Evolutionary conservation across 2,888 invertebrate genomes (phyloP), one percentile per base, ranked within the genome.

Genomic region (Pegoplata infirma): DNA sequence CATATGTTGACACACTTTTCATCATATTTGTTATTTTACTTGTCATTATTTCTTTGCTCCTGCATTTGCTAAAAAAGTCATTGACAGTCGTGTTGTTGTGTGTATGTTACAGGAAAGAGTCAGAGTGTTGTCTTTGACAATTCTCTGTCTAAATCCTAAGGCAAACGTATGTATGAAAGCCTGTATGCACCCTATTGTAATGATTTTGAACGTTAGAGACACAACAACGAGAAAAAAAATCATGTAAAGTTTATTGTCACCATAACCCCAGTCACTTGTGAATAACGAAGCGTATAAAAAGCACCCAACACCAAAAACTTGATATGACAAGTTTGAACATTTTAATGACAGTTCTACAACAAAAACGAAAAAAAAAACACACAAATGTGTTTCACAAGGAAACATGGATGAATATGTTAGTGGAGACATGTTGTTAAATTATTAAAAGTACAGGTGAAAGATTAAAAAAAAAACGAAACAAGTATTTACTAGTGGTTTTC

Each of bases 221-320:
- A 53, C 3, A 59, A 21, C 36, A 59, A 40, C 1, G 23, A 12
- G 2, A 12, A 21, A 36, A 61, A 44, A 47, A 17, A 40, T 8
- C 36, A 58, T 32, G 17, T 51, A 59, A 73, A 73, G 73, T 73
- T 73, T 73, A 73, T 73, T 73, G 73, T 73, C 73, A 66, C 51
- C 49, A 46, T 73, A 58, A 73, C 73, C 44, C 58, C 58, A 51
- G 36, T 40, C 36, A 40, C 36, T 40, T 40, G n/a, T n/a, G 36
- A 40, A n/a, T 25, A 25, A 25, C 25, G n/a, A n/a, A 25, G 25
- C 36, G 36, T 40, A 40, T 5, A 40, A n/a, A 44, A n/a, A 67
- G 12, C 40, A 14, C 12, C 56, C 5, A 12, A 12, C 25, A 17
- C 7, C n/a, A 49, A n/a, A 19, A 51, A 49, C 47, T 46, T 46